phyloP scores from a whole-genome alignment of 30 jellyfish, hydroid and myxozoan species.

The Nemopilema nomurai region DNA sequence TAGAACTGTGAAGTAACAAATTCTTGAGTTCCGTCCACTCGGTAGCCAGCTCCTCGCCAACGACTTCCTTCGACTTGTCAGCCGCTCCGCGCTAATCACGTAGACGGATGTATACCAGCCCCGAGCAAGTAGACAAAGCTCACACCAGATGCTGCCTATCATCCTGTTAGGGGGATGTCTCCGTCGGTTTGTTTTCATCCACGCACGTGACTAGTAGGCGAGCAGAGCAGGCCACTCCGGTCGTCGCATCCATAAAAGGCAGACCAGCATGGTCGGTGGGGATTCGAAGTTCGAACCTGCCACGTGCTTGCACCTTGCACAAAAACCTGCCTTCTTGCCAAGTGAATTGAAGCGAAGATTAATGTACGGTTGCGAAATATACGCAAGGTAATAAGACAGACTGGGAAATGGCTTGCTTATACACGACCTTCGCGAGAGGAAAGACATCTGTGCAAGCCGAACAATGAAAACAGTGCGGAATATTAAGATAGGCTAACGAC shows the following conservation, averaged over 20 bases:
- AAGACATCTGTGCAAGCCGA: too few relatives aligned
- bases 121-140: constrained; percentile 47
- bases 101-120: constrained; percentile 53
- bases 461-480: too few relatives aligned
- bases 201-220: constrained; percentile 37
- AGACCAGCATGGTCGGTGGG: neutral
- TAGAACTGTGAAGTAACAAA: neutral
- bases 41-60: neutral
- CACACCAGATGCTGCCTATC: constrained; percentile 74
- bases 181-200: constrained; percentile 37
- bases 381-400: too few relatives aligned
- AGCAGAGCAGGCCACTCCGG: neutral
- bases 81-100: neutral
- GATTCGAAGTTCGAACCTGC: too few relatives aligned
- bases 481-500: too few relatives aligned
- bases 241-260: constrained; percentile 6
- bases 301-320: too few relatives aligned
- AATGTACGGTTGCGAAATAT: too few relatives aligned
- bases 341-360: too few relatives aligned
- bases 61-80: constrained; percentile 13
- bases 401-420: too few relatives aligned
- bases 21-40: neutral
- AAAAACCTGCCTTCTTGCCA: too few relatives aligned
- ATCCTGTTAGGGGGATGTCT: constrained; percentile 70
- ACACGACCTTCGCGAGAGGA: too few relatives aligned